These are phyloP conservation scores for Desoria tigrina DNA, from an alignment of 2,888 invertebrate species.

Conservation along the genomic window DNA sequence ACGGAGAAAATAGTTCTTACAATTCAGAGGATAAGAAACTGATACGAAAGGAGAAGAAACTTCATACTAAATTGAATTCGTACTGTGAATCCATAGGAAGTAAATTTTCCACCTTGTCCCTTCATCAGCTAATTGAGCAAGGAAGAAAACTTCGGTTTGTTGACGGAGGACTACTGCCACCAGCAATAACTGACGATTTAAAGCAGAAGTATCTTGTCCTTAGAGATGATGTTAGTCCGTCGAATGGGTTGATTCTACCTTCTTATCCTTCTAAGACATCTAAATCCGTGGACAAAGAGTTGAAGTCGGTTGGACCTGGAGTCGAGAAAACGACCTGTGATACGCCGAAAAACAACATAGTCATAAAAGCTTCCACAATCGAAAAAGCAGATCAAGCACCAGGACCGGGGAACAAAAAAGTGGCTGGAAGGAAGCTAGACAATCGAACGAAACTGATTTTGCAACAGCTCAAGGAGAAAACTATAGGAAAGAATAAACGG, in stretches of 20 bases:
- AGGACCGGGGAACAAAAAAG: background rate
- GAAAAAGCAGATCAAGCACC: background rate
- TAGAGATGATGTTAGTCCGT: background rate
- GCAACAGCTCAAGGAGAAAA: slow-evolving; percentile 1
- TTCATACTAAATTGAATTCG: background rate
- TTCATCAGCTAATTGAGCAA: background rate
- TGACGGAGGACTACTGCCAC: background rate
- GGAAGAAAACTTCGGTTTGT: background rate
- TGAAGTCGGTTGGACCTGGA: background rate
- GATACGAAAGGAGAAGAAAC: slow-evolving; percentile 1
- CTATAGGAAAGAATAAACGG: slow-evolving; percentile 6
- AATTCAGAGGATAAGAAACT: slow-evolving; percentile 1
- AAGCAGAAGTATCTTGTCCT: slow-evolving; percentile 5
- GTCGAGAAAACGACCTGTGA: background rate
- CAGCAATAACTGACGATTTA: background rate
- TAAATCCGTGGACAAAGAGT: background rate
- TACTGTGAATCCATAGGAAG: background rate
- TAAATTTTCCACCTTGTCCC: background rate
- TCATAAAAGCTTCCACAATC: background rate
- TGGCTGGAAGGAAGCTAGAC: background rate
- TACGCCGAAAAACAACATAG: no score
- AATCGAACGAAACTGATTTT: background rate
- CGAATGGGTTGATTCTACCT: background rate
- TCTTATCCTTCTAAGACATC: background rate
- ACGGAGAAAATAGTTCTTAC: slow-evolving; percentile 9